Conservation (phyloP, 2,113 vertebrate genomes). For the Channa argus region DNA sequence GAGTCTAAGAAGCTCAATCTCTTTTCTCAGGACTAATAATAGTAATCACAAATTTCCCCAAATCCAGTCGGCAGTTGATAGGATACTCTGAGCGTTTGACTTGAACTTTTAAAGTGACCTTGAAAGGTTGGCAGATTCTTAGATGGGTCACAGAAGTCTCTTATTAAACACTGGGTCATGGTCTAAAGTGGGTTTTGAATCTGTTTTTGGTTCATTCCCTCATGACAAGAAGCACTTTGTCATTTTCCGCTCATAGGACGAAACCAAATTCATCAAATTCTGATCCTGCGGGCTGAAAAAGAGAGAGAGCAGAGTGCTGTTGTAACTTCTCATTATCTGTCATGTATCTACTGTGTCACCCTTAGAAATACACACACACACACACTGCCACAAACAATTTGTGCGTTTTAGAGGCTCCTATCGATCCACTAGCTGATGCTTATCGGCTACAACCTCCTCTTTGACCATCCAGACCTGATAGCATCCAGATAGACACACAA, state of each 20-base stretch:
- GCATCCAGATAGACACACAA: conserved; percentile 63
- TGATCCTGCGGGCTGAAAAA: conserved; percentile 30
- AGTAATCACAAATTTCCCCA: conserved; percentile 8
- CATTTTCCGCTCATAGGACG: conserved; percentile 39
- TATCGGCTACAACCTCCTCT: conserved; percentile 73
- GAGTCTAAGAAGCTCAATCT: neutral
- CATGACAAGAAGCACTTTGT: conserved; percentile 49
- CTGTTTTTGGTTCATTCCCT: conserved; percentile 55
- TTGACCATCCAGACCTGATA: conserved; percentile 66
- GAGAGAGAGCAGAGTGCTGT: neutral
- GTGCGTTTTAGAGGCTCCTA: conserved; percentile 50
- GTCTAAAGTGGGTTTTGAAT: conserved; percentile 55
- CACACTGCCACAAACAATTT: conserved; percentile 18
- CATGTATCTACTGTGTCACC: conserved; percentile 47
- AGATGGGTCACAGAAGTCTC: conserved; percentile 54
- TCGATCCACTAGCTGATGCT: conserved; percentile 69
- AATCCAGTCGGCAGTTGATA: conserved; percentile 1
- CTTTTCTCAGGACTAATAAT: neutral
- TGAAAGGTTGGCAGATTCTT: conserved; percentile 47
- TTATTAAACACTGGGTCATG: conserved; percentile 55
- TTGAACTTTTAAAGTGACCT: conserved; percentile 44
- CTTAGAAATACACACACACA: conserved; percentile 40
- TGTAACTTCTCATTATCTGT: conserved; percentile 48
- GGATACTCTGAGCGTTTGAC: conserved; percentile 14
- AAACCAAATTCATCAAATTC: conserved; percentile 53